Evolutionary conservation across 2,888 invertebrate genomes (phyloP), one percentile per base, ranked within the genome.

Genomic region (Apamea epomidion): DNA sequence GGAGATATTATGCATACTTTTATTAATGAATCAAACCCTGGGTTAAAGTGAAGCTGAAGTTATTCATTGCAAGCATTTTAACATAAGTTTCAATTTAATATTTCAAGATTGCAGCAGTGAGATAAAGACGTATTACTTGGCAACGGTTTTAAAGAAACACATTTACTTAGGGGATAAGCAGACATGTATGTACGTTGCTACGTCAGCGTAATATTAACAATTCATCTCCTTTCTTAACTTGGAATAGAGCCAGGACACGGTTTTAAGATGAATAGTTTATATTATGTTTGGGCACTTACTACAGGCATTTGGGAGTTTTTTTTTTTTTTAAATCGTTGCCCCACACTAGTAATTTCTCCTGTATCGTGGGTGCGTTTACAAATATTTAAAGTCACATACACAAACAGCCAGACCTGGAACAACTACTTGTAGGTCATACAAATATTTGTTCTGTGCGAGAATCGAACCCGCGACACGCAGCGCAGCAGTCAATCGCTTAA

Each of bases 111-210:
- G 18, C 25, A 65, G 18, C 0, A 54, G 54, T 72, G 62, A 71
- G 81, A 85, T 83, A 81, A 74, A 83, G 51, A 74, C 8, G 21
- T 65, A 80, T 71, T n/a, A 65, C 65, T 86, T 83, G 83, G 86
- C 83, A 83, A 65, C 32, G 16, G 37, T 76, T 82, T 86, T 70
- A 64, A 64, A 82, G 51, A 73, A 83, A 45, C 45, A 45, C 68
- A 73, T 86, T 86, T 73, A 54, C 86, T 70, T 29, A 21, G 25
- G 25, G 37, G 71, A 82, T 76, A 71, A 64, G 71, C 51, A 51
- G 67, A 67, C 37, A 74, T 32, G 48, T 65, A 74, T 32, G 48
- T 65, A 73, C 16, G 62, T 60, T 37, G 73, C 54, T 58, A 58
- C 29, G 71, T 74, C 77, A 82, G 71, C 58, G 48, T n/a, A 7